Conservation (phyloP, 2,113 vertebrate species). For the Chroicocephalus ridibundus region DNA sequence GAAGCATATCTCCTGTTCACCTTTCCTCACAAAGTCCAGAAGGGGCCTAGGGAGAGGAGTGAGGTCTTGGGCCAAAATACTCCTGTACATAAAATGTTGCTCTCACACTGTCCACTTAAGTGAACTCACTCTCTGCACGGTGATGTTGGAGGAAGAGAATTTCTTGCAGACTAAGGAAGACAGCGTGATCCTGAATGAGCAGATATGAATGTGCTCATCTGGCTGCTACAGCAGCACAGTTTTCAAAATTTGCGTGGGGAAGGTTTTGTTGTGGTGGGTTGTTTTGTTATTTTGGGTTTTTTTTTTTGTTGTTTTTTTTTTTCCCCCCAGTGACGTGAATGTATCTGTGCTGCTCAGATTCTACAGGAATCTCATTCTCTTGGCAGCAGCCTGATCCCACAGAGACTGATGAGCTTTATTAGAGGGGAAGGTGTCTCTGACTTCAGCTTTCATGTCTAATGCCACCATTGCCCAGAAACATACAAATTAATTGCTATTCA, state of each 20-base stretch:
- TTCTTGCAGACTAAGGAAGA: background rate
- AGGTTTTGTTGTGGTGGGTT: background rate
- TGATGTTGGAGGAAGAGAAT: background rate
- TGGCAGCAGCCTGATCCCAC: background rate
- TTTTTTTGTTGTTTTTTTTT: background rate
- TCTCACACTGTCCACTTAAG: background rate
- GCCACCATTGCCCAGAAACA: slow-evolving; percentile 16
- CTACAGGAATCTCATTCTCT: background rate
- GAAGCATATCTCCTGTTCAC: background rate
- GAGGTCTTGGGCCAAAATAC: background rate
- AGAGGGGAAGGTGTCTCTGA: background rate
- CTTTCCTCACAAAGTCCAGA: background rate
- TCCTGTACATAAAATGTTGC: background rate
- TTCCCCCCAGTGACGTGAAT: background rate
- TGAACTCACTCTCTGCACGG: background rate
- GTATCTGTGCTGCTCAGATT: background rate
- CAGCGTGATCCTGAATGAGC: background rate
- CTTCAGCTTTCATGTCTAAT: slow-evolving; percentile 32
- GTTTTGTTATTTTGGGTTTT: no score
- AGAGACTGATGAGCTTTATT: background rate
- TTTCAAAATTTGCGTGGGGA: background rate
- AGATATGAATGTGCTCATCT: background rate
- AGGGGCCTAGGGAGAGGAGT: background rate
- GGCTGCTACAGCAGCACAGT: background rate
- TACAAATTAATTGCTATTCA: slow-evolving; percentile 15